phyloP scores from a whole-genome alignment of 1,140 invertebrate species.

The Hestina assimilis region DNA sequence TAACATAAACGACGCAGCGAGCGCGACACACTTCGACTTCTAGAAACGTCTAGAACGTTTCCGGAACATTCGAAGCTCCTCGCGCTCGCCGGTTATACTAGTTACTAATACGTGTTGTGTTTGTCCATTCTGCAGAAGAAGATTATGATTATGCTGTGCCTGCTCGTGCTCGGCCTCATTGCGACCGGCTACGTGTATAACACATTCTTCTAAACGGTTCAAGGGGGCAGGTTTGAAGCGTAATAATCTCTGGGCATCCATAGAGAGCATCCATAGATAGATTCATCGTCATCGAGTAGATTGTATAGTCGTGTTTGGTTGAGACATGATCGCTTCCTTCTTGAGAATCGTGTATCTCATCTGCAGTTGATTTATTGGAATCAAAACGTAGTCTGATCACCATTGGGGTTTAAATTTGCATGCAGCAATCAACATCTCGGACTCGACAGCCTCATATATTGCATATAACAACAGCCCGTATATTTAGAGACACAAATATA shows the following conservation, averaged over 20 bases:
- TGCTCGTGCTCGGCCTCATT: constrained; percentile 87
- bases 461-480: no score
- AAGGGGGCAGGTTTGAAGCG: constrained; percentile 69
- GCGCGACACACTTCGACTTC: constrained; percentile 30
- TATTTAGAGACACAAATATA: no score
- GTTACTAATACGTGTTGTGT: constrained; percentile 74
- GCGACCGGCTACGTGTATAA: constrained; percentile 84
- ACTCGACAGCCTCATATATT: no score
- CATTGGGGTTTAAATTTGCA: constrained; percentile 28
- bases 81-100: constrained; percentile 47
- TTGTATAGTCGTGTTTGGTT: constrained; percentile 13
- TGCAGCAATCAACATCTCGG: constrained; percentile 10
- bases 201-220: constrained; percentile 70
- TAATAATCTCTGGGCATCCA: constrained; percentile 46
- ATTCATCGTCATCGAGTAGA: constrained; percentile 50
- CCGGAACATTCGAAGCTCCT: constrained; percentile 19
- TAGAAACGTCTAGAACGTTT: background rate
- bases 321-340: constrained; percentile 15
- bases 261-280: constrained; percentile 65
- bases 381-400: constrained; percentile 20
- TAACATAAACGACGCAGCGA: constrained; percentile 39
- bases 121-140: constrained; percentile 92
- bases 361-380: constrained; percentile 18
- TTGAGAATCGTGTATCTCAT: constrained; percentile 14
- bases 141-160: constrained; percentile 97